Evolutionary conservation across 2,888 invertebrate genomes (phyloP).

Genomic region (Nomada hirtipes): DNA sequence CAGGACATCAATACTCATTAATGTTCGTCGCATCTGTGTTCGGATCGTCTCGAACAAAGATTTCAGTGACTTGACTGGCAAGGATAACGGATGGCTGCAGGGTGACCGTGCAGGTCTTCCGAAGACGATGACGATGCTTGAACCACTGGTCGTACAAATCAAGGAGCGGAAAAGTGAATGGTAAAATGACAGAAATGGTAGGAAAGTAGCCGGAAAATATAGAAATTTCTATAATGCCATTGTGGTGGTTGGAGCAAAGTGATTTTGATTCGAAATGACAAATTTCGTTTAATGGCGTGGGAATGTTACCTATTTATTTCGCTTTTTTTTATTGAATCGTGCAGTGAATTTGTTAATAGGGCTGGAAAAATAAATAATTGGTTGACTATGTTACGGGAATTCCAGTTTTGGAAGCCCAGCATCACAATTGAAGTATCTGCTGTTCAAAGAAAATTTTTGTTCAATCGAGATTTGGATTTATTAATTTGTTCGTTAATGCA

Average conservation of each 20-base stretch:
- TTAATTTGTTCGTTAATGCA: too few species aligned
- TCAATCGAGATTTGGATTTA: too few species aligned
- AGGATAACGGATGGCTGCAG: conserved; percentile 78
- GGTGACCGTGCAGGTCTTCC: conserved; percentile 76
- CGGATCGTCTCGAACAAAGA: conserved; percentile 75
- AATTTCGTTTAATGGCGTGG: background rate
- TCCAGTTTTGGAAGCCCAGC: too few species aligned
- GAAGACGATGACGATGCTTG: conserved; percentile 46
- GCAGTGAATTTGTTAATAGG: too few species aligned
- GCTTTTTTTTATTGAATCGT: too few species aligned
- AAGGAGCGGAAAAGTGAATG: conserved; percentile 45
- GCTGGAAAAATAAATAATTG: too few species aligned
- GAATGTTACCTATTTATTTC: background rate
- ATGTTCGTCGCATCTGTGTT: conserved; percentile 76
- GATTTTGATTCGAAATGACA: background rate
- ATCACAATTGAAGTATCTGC: too few species aligned
- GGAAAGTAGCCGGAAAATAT: conserved; percentile 48
- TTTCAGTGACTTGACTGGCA: conserved; percentile 67
- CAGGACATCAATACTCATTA: conserved; percentile 80
- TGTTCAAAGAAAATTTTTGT: too few species aligned
- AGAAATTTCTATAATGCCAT: conserved; percentile 30
- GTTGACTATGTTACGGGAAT: too few species aligned
- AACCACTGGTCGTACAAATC: conserved; percentile 44
- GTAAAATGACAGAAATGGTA: conserved; percentile 8
- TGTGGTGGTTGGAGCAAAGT: background rate